phyloP scores from a whole-genome alignment of 92 coral and sea anemone genomes.

The Muricea muricata region DNA sequence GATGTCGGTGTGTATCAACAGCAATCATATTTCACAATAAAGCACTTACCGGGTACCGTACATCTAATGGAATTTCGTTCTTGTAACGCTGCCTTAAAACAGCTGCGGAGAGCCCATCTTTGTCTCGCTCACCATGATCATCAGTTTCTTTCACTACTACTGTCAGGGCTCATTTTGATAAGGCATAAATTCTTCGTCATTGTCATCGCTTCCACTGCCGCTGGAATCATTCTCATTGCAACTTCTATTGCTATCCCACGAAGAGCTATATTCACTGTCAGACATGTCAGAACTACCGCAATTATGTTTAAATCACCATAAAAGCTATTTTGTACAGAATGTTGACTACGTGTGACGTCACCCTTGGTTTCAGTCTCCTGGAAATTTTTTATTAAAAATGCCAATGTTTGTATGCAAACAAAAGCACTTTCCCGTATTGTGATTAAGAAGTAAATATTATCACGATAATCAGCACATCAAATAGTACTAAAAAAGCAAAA shows the following conservation, averaged over 20 bases:
- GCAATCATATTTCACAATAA: neutral
- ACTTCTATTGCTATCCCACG: neutral
- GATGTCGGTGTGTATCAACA: no score
- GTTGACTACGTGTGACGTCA: conserved; percentile 21
- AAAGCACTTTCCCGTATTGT: neutral
- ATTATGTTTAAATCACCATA: neutral
- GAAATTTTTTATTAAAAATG: neutral
- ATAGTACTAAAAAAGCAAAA: neutral
- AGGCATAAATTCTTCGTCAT: neutral
- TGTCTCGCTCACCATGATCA: neutral
- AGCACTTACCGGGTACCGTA: neutral
- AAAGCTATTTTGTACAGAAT: neutral
- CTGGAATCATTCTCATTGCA: neutral
- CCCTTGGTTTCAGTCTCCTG: neutral
- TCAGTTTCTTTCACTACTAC: conserved; percentile 12
- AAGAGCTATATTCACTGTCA: neutral
- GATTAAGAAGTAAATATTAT: neutral
- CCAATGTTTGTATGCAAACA: neutral
- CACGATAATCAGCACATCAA: conserved; percentile 19
- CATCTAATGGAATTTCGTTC: neutral
- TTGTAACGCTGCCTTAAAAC: conserved; percentile 11
- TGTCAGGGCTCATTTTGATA: conserved; percentile 20
- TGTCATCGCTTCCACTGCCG: neutral
- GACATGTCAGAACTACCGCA: neutral
- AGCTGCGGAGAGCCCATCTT: neutral